Percentiles rank a stretch among this genome's conserved stretches.
Conservation (phyloP, 1,140 invertebrate genomes). For the Sminthurinus signatus region DNA sequence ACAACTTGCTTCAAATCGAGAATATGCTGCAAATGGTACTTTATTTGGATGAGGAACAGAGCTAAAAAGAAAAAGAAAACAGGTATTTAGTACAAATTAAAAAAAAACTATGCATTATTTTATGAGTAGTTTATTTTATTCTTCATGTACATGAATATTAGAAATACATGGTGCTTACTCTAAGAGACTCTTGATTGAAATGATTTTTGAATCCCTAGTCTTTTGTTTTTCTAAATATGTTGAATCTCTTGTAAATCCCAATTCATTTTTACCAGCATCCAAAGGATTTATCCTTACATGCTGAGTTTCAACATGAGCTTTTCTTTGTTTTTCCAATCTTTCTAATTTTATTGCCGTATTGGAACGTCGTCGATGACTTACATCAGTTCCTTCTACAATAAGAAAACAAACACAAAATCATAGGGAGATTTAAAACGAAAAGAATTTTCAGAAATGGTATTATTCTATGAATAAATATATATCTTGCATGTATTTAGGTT, state of each 20-base stretch:
- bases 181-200: slow-evolving; percentile 24
- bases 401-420: background rate
- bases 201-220: slow-evolving; percentile 3
- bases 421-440: no score
- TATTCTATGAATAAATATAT: no score
- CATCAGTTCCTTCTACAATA: slow-evolving; percentile 61
- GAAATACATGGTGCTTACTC: slow-evolving; percentile 30
- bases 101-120: no score
- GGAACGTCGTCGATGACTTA: slow-evolving; percentile 67
- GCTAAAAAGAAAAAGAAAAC: no score
- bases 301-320: slow-evolving; percentile 52
- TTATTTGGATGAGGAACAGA: slow-evolving; percentile 34
- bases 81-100: no score
- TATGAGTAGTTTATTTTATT: no score
- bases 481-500: no score
- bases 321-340: slow-evolving; percentile 77
- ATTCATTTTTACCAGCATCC: slow-evolving; percentile 44
- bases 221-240: slow-evolving; percentile 12
- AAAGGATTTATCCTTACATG: slow-evolving; percentile 47
- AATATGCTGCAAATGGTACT: slow-evolving; percentile 52
- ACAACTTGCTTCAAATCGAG: slow-evolving; percentile 77
- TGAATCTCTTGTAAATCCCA: slow-evolving; percentile 26
- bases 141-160: no score
- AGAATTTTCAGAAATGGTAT: no score
- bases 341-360: slow-evolving; percentile 85